phyloP scores from a whole-genome alignment of 1,140 invertebrate species.

The Leptopilina boulardi region DNA sequence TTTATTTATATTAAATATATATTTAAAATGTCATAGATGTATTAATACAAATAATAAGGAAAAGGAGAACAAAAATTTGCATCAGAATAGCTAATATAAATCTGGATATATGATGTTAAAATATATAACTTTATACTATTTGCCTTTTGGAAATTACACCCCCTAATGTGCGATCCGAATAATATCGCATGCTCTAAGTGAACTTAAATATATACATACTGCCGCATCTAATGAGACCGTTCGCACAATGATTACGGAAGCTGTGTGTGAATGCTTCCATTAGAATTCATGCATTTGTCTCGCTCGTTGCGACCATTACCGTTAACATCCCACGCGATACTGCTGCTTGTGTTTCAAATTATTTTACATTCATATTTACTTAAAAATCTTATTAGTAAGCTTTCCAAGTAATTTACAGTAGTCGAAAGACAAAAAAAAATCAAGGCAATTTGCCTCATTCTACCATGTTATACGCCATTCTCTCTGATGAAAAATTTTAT shows the following conservation, averaged over 20 bases:
- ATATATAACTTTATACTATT: neutral
- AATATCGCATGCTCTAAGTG: neutral
- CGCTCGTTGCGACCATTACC: constrained; percentile 13
- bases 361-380: constrained; percentile 22
- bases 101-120: neutral
- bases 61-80: neutral
- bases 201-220: constrained; percentile 4
- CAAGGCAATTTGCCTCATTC: neutral
- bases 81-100: neutral
- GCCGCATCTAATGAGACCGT: constrained; percentile 1
- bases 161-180: neutral
- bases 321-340: constrained; percentile 2
- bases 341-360: constrained; percentile 1
- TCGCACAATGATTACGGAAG: neutral
- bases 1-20: too few relatives aligned
- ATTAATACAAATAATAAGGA: neutral
- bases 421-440: neutral
- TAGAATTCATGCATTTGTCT: constrained; percentile 22
- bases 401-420: neutral
- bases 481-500: too few relatives aligned
- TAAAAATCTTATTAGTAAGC: neutral
- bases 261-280: constrained; percentile 15
- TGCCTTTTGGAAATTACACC: neutral
- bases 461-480: too few relatives aligned
- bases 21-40: too few relatives aligned